Evolutionary conservation across 2,113 vertebrate genomes (phyloP).

Genomic region (Mixornis gularis): DNA sequence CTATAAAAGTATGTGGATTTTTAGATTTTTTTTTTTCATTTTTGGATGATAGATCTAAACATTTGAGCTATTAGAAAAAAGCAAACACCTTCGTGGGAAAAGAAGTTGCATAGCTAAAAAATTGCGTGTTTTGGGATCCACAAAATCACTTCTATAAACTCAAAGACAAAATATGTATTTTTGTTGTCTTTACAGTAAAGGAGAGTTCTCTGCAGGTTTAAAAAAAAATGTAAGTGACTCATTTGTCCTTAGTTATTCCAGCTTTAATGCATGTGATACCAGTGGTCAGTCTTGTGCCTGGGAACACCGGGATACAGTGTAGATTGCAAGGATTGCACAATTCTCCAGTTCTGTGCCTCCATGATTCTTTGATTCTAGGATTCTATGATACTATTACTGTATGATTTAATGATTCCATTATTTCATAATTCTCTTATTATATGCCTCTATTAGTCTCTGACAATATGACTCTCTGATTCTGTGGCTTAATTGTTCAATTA

Average conservation of each 20-base stretch:
- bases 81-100: neutral
- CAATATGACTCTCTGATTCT: neutral
- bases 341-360: neutral
- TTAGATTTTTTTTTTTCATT: fast-evolving
- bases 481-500: neutral
- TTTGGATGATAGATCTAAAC: neutral
- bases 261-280: neutral
- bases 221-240: neutral
- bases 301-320: neutral
- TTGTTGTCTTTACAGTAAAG: neutral
- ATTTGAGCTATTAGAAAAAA: neutral
- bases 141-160: neutral
- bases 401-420: neutral
- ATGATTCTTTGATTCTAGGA: neutral
- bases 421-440: neutral
- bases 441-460: fast-evolving
- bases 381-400: too few relatives aligned
- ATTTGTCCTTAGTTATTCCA: neutral
- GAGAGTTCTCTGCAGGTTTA: neutral
- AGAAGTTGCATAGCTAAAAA: neutral
- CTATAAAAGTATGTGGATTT: neutral
- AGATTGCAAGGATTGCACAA: too few relatives aligned
- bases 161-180: neutral
- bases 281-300: neutral
- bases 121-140: neutral